Base-by-base conservation (phyloP, 2,888 invertebrate genomes). In the Empis livida region DNA sequence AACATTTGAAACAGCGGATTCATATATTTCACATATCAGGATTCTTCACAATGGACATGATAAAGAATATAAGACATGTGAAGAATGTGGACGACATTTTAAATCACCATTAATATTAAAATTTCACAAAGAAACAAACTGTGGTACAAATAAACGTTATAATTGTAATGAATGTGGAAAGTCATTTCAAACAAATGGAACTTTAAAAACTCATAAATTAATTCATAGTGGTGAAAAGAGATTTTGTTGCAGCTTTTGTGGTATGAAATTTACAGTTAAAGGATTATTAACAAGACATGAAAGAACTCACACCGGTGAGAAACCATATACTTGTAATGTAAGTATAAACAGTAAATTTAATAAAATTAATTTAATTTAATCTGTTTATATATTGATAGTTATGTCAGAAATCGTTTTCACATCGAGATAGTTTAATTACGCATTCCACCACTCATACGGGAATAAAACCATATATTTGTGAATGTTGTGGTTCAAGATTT, bases 391-490 rank as follows among this genome's bases (percentile, higher is more conserved):
- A 20, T 15, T 50, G 46, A 43, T 23, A 66, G 58, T 56, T 68
- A 2, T 73, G 73, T 48, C 57, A 62, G 1, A 72, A 71, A 54
- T 58, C 66, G n/a, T 73, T 73, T 58, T 63, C 67, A 1, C 62
- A 8, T 62, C 67, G 53, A 56, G 65, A 11, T 64, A 66, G 52
- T 67, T 54, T 70, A 43, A 57, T 66, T 9, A 68, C 67, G 2
- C 69, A 69, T 49, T 62, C 60, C 45, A 63, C 62, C 13, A 17
- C 65, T 13, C 69, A 69, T 49, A 66, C 67, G 0, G 67, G 68
- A 10, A 59, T 67, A 14, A 67, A 67, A 49, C 66, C 66, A 2
- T 63, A 65, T 54, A 48, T 63, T n/a, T 69, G 69, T 53, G 58
- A 62, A 49, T 58, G 60, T 3, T 69, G 69, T 53, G 64, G 65